These are phyloP conservation scores for Cyclopterus lumpus DNA, from an alignment of 2,797 vertebrate genomes.

Conservation along the genomic window DNA sequence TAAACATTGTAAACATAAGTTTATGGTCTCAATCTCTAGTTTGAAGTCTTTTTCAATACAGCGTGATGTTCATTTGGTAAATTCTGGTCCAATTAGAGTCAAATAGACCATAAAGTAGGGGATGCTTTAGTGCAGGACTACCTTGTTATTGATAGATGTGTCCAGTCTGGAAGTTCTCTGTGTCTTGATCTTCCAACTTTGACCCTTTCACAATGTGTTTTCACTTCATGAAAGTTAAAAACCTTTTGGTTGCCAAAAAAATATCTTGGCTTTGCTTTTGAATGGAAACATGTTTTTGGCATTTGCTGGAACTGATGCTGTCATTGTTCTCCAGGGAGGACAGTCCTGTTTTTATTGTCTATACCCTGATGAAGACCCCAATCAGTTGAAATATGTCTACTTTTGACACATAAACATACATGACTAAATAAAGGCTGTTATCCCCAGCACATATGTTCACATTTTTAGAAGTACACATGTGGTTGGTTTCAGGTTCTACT, in stretches of 20 bases:
- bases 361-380: neutral
- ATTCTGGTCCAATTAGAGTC: too few relatives aligned
- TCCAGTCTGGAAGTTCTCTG: neutral
- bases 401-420: neutral
- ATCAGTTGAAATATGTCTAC: neutral
- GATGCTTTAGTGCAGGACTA: neutral
- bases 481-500: neutral
- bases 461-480: neutral
- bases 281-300: neutral
- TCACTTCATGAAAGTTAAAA: neutral
- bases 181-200: neutral
- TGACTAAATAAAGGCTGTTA: neutral
- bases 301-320: neutral
- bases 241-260: neutral
- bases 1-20: too few relatives aligned
- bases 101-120: neutral
- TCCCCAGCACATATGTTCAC: neutral
- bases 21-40: too few relatives aligned
- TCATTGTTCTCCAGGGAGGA: neutral
- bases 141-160: neutral
- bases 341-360: neutral
- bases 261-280: neutral
- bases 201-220: neutral
- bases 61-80: too few relatives aligned
- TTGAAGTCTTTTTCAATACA: too few relatives aligned